These are phyloP conservation scores for Fabriciana adippe DNA, from an alignment of 2,888 invertebrate genomes.

Conservation along the genomic window DNA sequence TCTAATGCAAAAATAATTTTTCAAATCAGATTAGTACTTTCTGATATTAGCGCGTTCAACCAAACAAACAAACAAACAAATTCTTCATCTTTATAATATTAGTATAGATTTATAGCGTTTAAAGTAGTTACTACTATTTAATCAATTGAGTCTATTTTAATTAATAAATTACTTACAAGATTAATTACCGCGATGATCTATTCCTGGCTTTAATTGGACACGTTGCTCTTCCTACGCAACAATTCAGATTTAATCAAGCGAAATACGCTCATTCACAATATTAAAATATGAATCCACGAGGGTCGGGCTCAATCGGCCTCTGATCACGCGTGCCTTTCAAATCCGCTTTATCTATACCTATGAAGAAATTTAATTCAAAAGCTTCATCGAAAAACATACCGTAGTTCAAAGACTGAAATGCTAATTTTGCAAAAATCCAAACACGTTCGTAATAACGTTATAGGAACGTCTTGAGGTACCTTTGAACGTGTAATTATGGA, in stretches of 20 bases:
- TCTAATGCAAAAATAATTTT: too few relatives aligned
- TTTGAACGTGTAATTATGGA: slow-evolving; percentile 78
- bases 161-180: neutral
- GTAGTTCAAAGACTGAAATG: slow-evolving; percentile 45
- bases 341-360: slow-evolving; percentile 64
- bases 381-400: slow-evolving; percentile 50
- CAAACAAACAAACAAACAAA: too few relatives aligned
- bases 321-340: slow-evolving; percentile 79
- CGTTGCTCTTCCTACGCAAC: slow-evolving; percentile 30
- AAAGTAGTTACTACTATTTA: too few relatives aligned
- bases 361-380: slow-evolving; percentile 45
- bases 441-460: slow-evolving; percentile 46
- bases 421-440: slow-evolving; percentile 43
- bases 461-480: slow-evolving; percentile 65
- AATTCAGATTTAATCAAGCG: slow-evolving; percentile 71
- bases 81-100: too few relatives aligned
- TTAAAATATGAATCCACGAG: slow-evolving; percentile 75
- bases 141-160: neutral
- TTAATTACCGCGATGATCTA: neutral
- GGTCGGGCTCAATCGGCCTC: slow-evolving; percentile 71
- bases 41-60: too few relatives aligned
- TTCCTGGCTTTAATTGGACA: slow-evolving; percentile 21
- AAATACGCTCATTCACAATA: slow-evolving; percentile 71
- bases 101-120: too few relatives aligned
- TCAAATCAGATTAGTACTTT: too few relatives aligned